Evolutionary conservation across 2,113 vertebrate species (phyloP).

Genomic region (Leptocoma aspasia): DNA sequence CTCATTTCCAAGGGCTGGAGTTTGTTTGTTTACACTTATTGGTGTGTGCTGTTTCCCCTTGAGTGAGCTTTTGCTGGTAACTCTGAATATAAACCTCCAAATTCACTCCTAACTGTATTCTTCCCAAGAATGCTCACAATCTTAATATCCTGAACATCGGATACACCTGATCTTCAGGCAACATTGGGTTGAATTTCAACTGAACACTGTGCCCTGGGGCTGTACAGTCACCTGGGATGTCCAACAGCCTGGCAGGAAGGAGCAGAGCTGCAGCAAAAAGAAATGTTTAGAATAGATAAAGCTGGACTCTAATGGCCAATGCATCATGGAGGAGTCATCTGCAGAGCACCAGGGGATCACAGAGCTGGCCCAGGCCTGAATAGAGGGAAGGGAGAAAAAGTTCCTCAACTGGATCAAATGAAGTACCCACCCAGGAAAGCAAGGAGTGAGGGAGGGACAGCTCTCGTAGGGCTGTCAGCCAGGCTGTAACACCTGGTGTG

Average conservation of each 20-base stretch:
- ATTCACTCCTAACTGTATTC: background rate
- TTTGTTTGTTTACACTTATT: background rate
- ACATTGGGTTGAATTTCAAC: background rate
- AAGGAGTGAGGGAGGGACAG: background rate
- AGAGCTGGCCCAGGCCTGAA: background rate
- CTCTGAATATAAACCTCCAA: background rate
- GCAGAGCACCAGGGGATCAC: background rate
- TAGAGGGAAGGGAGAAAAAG: background rate
- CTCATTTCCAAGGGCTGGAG: background rate
- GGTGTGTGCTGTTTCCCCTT: background rate
- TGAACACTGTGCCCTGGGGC: background rate
- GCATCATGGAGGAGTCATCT: accelerated
- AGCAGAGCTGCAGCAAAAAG: background rate
- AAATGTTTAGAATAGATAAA: background rate
- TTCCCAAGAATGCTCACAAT: background rate
- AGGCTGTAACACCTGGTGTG: too few relatives aligned
- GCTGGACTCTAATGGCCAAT: background rate
- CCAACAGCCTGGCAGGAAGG: background rate
- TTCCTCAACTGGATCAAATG: accelerated
- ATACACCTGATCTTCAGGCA: background rate
- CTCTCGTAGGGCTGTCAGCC: accelerated
- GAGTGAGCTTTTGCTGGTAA: background rate
- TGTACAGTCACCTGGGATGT: background rate
- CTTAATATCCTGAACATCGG: background rate
- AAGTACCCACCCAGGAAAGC: background rate